These are phyloP conservation scores for Drosophila melanosoma DNA, from an alignment of 2,888 invertebrate species.

Conservation along the genomic window DNA sequence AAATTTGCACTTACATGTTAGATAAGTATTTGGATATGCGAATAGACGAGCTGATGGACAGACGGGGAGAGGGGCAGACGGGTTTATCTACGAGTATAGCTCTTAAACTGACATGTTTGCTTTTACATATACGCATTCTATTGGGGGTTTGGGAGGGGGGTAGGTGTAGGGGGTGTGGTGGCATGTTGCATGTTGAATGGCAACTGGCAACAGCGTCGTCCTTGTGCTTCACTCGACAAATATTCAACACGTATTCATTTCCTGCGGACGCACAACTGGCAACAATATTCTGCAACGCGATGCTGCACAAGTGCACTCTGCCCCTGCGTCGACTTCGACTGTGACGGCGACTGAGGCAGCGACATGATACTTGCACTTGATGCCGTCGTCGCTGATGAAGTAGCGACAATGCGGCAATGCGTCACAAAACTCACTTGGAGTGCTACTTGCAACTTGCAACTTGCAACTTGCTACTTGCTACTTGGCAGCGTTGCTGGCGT, in stretches of 20 bases:
- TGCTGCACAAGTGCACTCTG: slow-evolving; percentile 71
- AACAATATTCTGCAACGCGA: slow-evolving; percentile 64
- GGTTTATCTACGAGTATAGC: slow-evolving; percentile 29
- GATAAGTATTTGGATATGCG: slow-evolving; percentile 21
- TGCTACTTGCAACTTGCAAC: slow-evolving; percentile 47
- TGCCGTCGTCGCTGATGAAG: slow-evolving; percentile 79
- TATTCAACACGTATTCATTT: slow-evolving; percentile 82
- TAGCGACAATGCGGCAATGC: slow-evolving; percentile 82
- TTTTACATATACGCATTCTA: slow-evolving; percentile 17
- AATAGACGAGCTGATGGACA: neutral
- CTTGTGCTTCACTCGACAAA: slow-evolving; percentile 78
- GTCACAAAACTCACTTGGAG: slow-evolving; percentile 78
- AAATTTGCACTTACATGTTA: slow-evolving; percentile 22
- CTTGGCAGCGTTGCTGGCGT: slow-evolving; percentile 65
- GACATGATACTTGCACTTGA: slow-evolving; percentile 79
- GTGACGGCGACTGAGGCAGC: slow-evolving; percentile 19
- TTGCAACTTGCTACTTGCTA: slow-evolving; percentile 61
- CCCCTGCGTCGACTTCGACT: slow-evolving; percentile 27
- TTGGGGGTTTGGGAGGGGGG: neutral
- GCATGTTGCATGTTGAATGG: slow-evolving; percentile 27
- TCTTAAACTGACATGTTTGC: slow-evolving; percentile 46
- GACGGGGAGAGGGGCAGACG: neutral
- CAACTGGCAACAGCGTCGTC: slow-evolving; percentile 51
- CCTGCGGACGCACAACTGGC: slow-evolving; percentile 80
- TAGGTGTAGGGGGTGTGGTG: neutral